Evolutionary conservation across 2,888 invertebrate genomes (phyloP), one percentile per base, ranked within the genome.

Genomic region (Autographa gamma): DNA sequence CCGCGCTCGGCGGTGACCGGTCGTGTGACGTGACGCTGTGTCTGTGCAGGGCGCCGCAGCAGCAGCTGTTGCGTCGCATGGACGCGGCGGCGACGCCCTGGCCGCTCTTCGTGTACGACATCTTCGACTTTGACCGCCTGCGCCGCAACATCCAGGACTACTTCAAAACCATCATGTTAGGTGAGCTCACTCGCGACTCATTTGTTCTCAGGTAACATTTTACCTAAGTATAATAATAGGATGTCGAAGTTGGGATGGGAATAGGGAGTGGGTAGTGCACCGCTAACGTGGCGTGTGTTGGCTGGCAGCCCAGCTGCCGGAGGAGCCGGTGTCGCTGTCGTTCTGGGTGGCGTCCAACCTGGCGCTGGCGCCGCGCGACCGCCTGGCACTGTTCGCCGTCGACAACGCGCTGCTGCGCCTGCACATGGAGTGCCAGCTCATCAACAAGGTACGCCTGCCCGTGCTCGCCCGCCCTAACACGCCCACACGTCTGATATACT

Each of bases 341-440:
- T 96, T 93, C 90, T 95, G 95, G 95, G 92, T 91, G 87, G 94
- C 94, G 67, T 91, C 93, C 58, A 95, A 95, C 91, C 86, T 95
- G 88, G 80, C 92, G 86, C 90, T 94, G 84, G 68, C 91, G 69
- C 74, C 84, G 80, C 89, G 91, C 76, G 95, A 93, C 86, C 89
- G 94, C 0, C 89, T 93, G 13, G 89, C 91, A 81, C 90, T 95
- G 65, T 90, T 95, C 88, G 80, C 71, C 18, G 90, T 88, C 8
- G 94, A 94, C 88, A 87, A 89, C 89, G 93, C 92, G 77, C 89
- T 93, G 86, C 88, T 90, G 83, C 90, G 96, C 9, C 91, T 96
- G 82, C 91, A 90, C 86, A 89, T 93, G 91, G 94, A 89, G 83
- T 88, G 92, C 80, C 78, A 82, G 69, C 83, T 91, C 86, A 90